phyloP scores from a whole-genome alignment of 2,113 vertebrate genomes.

The Sisor rabdophorus region DNA sequence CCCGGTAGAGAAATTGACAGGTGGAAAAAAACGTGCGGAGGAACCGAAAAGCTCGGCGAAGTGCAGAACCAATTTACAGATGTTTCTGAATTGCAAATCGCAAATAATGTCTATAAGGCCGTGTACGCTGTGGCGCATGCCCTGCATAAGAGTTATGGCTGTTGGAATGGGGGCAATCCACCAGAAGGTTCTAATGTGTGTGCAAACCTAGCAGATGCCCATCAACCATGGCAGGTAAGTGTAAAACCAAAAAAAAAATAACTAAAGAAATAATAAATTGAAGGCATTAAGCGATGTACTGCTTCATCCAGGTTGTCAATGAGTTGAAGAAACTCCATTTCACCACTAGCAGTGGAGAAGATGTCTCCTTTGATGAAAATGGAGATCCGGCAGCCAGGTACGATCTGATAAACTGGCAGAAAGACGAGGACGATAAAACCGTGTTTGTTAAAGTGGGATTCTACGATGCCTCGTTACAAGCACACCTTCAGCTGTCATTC shows the following conservation, averaged over 20 bases:
- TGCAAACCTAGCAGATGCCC: slow-evolving; percentile 15
- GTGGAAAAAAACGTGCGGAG: slow-evolving; percentile 37
- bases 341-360: slow-evolving; percentile 34
- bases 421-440: slow-evolving; percentile 41
- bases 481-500: slow-evolving; percentile 43
- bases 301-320: slow-evolving; percentile 44
- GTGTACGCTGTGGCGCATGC: slow-evolving; percentile 56
- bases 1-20: background rate
- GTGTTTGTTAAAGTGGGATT: slow-evolving; percentile 53
- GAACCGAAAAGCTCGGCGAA: slow-evolving; percentile 49
- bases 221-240: slow-evolving; percentile 52
- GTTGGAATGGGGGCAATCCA: slow-evolving; percentile 23
- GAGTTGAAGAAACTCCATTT: slow-evolving; percentile 49
- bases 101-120: slow-evolving; percentile 60
- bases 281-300: background rate
- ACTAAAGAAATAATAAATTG: background rate
- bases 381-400: slow-evolving; percentile 56
- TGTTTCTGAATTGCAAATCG: slow-evolving; percentile 54
- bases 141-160: slow-evolving; percentile 43
- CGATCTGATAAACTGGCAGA: slow-evolving; percentile 57
- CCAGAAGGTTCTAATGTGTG: slow-evolving; percentile 23
- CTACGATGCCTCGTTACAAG: slow-evolving; percentile 53
- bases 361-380: slow-evolving; percentile 55
- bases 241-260: background rate
- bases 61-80: slow-evolving; percentile 56